Evolutionary conservation across 2,797 vertebrate genomes (phyloP).

Genomic region (Moxostoma hubbsi): DNA sequence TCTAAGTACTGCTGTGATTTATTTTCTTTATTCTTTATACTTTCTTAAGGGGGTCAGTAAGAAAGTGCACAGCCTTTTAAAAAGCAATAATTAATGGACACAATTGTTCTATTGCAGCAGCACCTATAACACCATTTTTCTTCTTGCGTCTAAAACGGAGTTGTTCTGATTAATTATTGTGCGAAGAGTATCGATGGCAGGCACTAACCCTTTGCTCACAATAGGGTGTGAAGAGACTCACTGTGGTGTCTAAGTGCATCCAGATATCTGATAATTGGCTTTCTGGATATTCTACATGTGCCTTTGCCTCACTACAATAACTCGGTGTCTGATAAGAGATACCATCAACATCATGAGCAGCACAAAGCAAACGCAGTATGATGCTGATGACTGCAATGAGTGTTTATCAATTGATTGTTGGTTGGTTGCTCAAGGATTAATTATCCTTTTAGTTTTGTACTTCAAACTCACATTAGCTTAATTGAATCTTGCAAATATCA

Average conservation of each 20-base stretch:
- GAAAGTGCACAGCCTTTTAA: conserved; percentile 11
- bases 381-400: conserved; percentile 16
- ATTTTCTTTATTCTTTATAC: background rate
- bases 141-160: conserved; percentile 11
- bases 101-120: background rate
- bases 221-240: conserved; percentile 23
- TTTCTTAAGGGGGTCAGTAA: conserved; percentile 19
- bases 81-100: conserved; percentile 12
- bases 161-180: conserved; percentile 50
- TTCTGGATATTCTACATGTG: conserved; percentile 46
- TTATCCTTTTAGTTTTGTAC: conserved; percentile 43
- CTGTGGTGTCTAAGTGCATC: conserved; percentile 41
- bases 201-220: conserved; percentile 36
- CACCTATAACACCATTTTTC: conserved; percentile 24
- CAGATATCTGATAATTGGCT: conserved; percentile 60
- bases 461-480: conserved; percentile 44
- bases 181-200: conserved; percentile 43
- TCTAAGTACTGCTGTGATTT: too few relatives aligned
- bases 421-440: conserved; percentile 35
- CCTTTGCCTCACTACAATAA: conserved; percentile 51
- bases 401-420: conserved; percentile 45
- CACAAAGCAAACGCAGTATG: conserved; percentile 28
- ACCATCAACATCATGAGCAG: conserved; percentile 11
- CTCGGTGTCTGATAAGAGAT: conserved; percentile 49
- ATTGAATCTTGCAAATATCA: conserved; percentile 50